Base-by-base conservation (phyloP, 1,140 invertebrate species). In the Schlechtendalia chinensis region DNA sequence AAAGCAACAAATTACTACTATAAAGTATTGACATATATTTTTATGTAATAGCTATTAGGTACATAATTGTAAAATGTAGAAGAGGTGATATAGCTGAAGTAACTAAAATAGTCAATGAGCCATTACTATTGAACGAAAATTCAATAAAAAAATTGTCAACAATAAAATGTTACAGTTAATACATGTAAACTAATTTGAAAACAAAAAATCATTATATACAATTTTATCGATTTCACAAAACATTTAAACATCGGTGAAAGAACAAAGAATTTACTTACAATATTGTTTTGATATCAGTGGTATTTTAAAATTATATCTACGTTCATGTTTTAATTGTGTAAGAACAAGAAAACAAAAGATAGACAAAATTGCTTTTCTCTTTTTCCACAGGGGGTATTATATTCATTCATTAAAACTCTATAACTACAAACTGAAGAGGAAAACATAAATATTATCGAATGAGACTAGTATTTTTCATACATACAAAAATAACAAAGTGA, bases 361-460 rank as follows among this genome's bases (percentile, higher is more conserved):
- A 32, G 27, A 32, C 11, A 11, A 39, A 19, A 11, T 19, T 65
- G 61, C 29, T 65, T 65, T 65, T 39, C 61, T 39, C 61, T 65
- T 65, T 65, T 65, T 65, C 61, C 29, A 32, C 29, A 39, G 17
- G 29, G 27, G 61, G 61, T n/a, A 65, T 65, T n/a, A 39, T 39
- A 39, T 39, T n/a, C n/a, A n/a, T n/a, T n/a, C n/a, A n/a, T n/a
- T n/a, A n/a, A n/a, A n/a, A n/a, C n/a, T n/a, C n/a, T n/a, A n/a
- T n/a, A n/a, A n/a, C n/a, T n/a, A n/a, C n/a, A n/a, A n/a, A n/a
- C n/a, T n/a, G n/a, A n/a, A n/a, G n/a, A n/a, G n/a, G n/a, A n/a
- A n/a, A n/a, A n/a, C n/a, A n/a, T n/a, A n/a, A n/a, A n/a, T n/a
- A n/a, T n/a, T n/a, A n/a, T n/a, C n/a, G n/a, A n/a, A n/a, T n/a